Percentiles rank a stretch among this genome's conserved stretches.
Evolutionary conservation across 2,113 vertebrate genomes (phyloP).

Genomic region (human): GRCh38 chrX:127641501-127642000

Average conservation of each 20-base stretch:
- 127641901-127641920: not conserved
- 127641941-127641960: not conserved
- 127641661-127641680: not conserved
- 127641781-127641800: not conserved
- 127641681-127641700: not conserved
- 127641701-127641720: not conserved
- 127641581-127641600: not conserved
- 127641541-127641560: not conserved
- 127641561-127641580: not conserved
- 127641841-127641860: not conserved
- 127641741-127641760: not conserved
- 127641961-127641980: not conserved
- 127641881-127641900: not conserved
- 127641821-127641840: not conserved
- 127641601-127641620: not conserved
- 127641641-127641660: not conserved
- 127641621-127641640: not conserved
- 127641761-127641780: not conserved
- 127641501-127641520: not conserved
- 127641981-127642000: not conserved
- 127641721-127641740: not conserved
- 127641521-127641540: not conserved
- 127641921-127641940: not conserved
- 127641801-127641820: not conserved
- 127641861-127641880: not conserved